Evolutionary conservation across 2,113 vertebrate species (phyloP), one percentile per base, ranked within the genome.

Genomic region (Phylloscopus trochiloides): DNA sequence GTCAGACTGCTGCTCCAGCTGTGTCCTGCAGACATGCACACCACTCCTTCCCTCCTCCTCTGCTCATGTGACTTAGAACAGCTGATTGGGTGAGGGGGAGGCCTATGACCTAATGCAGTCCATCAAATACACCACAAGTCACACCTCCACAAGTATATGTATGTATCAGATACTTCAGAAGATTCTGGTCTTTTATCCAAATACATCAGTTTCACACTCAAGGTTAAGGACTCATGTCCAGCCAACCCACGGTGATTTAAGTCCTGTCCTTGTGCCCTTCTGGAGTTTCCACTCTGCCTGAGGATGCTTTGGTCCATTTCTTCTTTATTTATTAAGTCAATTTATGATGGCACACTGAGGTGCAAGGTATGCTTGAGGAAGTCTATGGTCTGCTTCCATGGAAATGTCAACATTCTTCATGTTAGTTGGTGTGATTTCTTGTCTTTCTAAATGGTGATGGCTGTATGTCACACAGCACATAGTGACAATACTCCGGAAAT

Each of bases 171-270:
- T 3, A 15, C 3, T 18, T 19, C 43, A 34, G 3, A 40, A 81
- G 38, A 51, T 40, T 71, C 51, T 62, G 17, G 10, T 22, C 6
- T 63, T 57, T 43, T 26, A 63, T 11, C 24, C 43, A 82, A 63
- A 42, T 15, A 7, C 12, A 34, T 36, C 7, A 25, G 31, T 47
- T 75, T 61, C 47, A 87, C 8, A 9, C 8, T 38, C 7, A 42
- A 40, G 29, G 20, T 58, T 40, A 29, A 52, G 19, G 11, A 47
- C 14, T 5, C 22, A 8, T 0, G 1, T 14, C 19, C 3, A 2
- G 28, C 17, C 14, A 50, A 36, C 21, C 32, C 14, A 55, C 2
- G 12, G 7, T 12, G 8, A 42, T 42, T 28, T 66, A 71, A 34
- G 5, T 75, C 16, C 40, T 57, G 3, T 45, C 5, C 5, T n/a